Conservation (phyloP, 2,797 vertebrate species). For the Pangasius djambal region DNA sequence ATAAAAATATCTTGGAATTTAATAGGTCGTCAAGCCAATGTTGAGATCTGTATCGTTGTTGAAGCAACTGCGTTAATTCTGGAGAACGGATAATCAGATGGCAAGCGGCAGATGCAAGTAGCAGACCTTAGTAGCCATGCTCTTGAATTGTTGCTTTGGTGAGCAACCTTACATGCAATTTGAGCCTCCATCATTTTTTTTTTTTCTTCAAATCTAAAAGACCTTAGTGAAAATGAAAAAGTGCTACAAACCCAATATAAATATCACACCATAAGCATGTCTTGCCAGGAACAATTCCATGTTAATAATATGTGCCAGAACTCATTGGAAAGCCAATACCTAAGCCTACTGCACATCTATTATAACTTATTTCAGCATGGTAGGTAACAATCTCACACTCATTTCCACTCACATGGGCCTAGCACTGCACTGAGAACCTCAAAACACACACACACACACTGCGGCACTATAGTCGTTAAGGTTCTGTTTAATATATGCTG, state of each 20-base stretch:
- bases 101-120: not conserved
- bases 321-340: not conserved
- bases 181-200: not conserved
- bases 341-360: not conserved
- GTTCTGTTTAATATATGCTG: slow-evolving; percentile 10
- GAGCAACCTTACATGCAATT: not conserved
- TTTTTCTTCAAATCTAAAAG: not conserved
- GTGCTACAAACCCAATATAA: not conserved
- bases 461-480: slow-evolving; percentile 35
- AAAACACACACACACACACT: not conserved
- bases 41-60: not conserved
- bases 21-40: not conserved
- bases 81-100: not conserved
- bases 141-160: not conserved
- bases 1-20: not conserved
- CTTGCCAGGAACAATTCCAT: slow-evolving; percentile 2
- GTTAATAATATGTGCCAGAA: not conserved
- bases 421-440: slow-evolving; percentile 2
- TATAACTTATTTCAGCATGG: slow-evolving; percentile 1
- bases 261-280: not conserved
- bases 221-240: not conserved
- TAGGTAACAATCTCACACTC: not conserved
- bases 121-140: not conserved
- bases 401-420: not conserved
- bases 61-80: not conserved